Base-by-base conservation (phyloP, 2,888 invertebrate genomes). In the Tenthredo notha region DNA sequence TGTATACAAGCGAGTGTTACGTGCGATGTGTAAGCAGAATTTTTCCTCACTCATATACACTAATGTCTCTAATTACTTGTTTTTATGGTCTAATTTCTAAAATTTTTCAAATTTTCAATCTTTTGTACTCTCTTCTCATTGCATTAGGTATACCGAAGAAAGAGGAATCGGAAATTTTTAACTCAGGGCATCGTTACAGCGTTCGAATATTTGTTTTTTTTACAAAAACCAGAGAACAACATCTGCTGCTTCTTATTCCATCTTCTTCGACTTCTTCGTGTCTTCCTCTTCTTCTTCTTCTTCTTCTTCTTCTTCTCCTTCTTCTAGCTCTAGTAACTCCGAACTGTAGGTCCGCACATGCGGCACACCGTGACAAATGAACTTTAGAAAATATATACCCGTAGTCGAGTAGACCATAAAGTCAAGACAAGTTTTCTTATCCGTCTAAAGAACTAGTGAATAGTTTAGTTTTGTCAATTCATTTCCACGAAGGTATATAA, bases 331-430 rank as follows among this genome's bases (percentile, higher is more conserved):
- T 29, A 29, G 25, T 12, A 67, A 67, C 3, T 67, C 6, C 29
- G 18, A 37, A 70, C 29, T 29, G 29, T 25, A 15, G 37, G 78
- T 54, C 37, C 7, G 54, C 54, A 37, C 78, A 67, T 47, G 43
- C 65, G 40, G 40, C 37, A 82, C 10, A 67, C 65, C 82, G 82
- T 82, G 82, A 82, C 82, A 82, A 82, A 82, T 82, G 12, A 25
- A 82, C 82, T 82, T 82, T 40, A 65, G 82, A 82, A 82, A 65
- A 58, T 54, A 54, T 54, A 54, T n/a, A 54, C 18, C 54, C 54
- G 18, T 18, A n/a, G 54, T 54, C 54, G n/a, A 54, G 6, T 7
- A 54, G 54, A n/a, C 54, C 6, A 33, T 50, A 54, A 54, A 54
- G 54, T 54, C n/a, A 47, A 47, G 54, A 54, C 54, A 54, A 67